A percentile compares a stretch with the other conserved stretches of the same genome.
These are phyloP conservation scores for Eublepharis macularius DNA, from an alignment of 2,113 vertebrate species.

Conservation along the genomic window DNA sequence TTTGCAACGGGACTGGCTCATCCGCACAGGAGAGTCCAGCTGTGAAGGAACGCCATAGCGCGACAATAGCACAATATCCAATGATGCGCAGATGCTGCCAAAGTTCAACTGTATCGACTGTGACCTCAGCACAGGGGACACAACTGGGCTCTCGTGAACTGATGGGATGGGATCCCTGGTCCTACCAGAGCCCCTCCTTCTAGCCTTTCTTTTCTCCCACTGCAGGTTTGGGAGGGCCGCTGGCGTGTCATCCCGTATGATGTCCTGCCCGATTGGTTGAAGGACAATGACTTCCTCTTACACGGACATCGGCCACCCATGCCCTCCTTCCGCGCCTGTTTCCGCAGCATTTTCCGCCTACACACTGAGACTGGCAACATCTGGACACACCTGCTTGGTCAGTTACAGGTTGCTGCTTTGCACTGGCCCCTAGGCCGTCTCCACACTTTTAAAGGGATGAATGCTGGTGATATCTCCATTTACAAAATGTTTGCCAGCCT, in stretches of 20 bases:
- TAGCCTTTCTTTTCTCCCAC: not conserved
- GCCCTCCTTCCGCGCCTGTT: slow-evolving; percentile 65
- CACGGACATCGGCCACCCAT: slow-evolving; percentile 67
- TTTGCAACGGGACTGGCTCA: too few species aligned
- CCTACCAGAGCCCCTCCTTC: not conserved
- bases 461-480: too few species aligned
- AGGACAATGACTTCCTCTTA: slow-evolving; percentile 67
- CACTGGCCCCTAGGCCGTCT: not conserved
- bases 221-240: slow-evolving; percentile 62
- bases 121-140: too few species aligned
- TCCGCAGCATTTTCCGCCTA: slow-evolving; percentile 67
- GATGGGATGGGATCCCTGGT: too few species aligned
- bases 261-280: slow-evolving; percentile 64
- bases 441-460: too few species aligned
- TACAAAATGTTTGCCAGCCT: too few species aligned
- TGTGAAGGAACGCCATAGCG: too few species aligned
- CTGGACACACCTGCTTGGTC: slow-evolving; percentile 62
- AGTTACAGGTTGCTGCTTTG: not conserved
- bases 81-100: too few species aligned
- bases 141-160: too few species aligned
- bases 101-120: too few species aligned
- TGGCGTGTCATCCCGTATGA: slow-evolving; percentile 66
- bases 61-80: too few species aligned
- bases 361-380: slow-evolving; percentile 71
- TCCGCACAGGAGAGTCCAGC: too few species aligned